Percentiles rank a stretch among this genome's conserved stretches.
phyloP scores from a whole-genome alignment of 2,797 vertebrate genomes.

The Oreochromis grahami region DNA sequence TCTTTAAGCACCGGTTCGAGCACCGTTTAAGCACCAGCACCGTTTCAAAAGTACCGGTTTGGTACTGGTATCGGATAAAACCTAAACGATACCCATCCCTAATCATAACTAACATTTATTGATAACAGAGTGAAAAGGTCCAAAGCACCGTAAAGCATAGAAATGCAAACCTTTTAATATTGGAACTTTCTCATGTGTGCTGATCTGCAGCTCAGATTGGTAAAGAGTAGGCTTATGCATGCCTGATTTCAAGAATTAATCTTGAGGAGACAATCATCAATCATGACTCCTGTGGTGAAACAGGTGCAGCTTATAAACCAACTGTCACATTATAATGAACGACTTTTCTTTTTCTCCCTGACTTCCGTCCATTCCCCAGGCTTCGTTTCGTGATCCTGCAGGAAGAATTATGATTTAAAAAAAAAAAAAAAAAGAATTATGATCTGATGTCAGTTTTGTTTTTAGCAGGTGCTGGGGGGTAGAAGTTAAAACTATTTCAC shows the following conservation, averaged over 20 bases:
- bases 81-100: too few species aligned
- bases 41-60: too few species aligned
- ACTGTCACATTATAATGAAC: slow-evolving; percentile 17
- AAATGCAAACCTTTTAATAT: background rate
- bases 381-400: background rate
- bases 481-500: background rate
- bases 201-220: background rate
- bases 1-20: too few species aligned
- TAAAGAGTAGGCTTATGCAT: background rate
- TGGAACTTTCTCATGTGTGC: background rate
- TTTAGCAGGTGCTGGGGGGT: background rate
- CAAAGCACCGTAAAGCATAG: background rate
- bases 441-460: background rate
- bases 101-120: background rate
- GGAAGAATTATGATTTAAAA: background rate
- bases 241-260: background rate
- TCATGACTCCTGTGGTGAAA: background rate
- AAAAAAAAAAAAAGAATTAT: too few species aligned
- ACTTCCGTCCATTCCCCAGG: background rate
- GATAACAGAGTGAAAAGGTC: background rate
- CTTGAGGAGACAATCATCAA: slow-evolving; percentile 11
- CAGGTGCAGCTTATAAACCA: background rate
- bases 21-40: too few species aligned
- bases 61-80: too few species aligned
- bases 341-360: background rate